Percentiles rank a stretch among this genome's conserved stretches.
Evolutionary conservation across 2,797 vertebrate genomes (phyloP).

Genomic region (Sebastes glaucus): DNA sequence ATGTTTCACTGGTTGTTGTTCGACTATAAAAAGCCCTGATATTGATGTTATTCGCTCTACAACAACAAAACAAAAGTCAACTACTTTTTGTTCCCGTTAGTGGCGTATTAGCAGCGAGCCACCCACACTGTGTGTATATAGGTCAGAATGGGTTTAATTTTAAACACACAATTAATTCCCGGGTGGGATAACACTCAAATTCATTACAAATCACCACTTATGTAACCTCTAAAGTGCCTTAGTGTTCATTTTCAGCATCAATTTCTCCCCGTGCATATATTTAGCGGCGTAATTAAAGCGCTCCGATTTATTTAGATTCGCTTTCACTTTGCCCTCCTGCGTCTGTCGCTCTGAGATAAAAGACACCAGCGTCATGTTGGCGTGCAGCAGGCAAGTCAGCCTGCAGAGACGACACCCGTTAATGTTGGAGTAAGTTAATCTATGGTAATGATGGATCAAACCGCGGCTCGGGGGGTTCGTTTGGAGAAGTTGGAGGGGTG

Average conservation of each 20-base stretch:
- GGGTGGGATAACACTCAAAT: slow-evolving; percentile 26
- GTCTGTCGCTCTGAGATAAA: slow-evolving; percentile 47
- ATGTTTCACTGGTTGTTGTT: too few species aligned
- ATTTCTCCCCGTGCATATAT: slow-evolving; percentile 30
- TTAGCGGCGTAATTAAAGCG: slow-evolving; percentile 23
- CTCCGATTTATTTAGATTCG: slow-evolving; percentile 34
- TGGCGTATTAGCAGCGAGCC: neutral
- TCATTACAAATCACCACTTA: slow-evolving; percentile 39
- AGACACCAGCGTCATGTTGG: neutral
- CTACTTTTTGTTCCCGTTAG: neutral
- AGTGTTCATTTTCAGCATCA: slow-evolving; percentile 18
- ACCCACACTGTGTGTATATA: neutral
- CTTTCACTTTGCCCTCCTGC: neutral
- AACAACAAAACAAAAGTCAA: neutral
- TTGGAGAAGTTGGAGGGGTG: neutral
- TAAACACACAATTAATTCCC: slow-evolving; percentile 55
- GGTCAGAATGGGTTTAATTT: slow-evolving; percentile 55
- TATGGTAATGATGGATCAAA: slow-evolving; percentile 35
- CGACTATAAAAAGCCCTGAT: too few species aligned
- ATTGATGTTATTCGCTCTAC: neutral
- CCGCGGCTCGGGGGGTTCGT: neutral
- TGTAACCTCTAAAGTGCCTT: slow-evolving; percentile 28
- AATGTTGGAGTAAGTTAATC: slow-evolving; percentile 23
- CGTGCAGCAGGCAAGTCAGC: neutral
- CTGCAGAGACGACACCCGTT: slow-evolving; percentile 21